These are phyloP conservation scores for Limnephilus rhombicus DNA, from an alignment of 2,888 invertebrate species.

Conservation along the genomic window DNA sequence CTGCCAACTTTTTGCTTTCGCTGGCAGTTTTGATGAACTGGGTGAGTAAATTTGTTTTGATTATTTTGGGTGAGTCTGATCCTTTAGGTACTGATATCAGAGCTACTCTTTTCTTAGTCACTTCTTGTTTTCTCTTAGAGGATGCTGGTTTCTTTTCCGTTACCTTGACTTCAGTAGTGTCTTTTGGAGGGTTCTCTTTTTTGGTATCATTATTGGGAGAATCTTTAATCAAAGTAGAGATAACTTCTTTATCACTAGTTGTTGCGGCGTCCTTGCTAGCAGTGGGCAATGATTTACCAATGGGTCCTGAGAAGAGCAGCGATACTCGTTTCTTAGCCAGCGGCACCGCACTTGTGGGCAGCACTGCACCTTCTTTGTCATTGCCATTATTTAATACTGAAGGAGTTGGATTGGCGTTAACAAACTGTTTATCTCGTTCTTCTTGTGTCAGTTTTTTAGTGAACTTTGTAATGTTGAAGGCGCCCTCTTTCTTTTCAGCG, in stretches of 20 bases:
- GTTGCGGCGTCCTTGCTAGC: not conserved
- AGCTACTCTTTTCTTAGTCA: conserved; percentile 70
- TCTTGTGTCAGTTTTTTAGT: conserved; percentile 69
- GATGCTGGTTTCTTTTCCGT: not conserved
- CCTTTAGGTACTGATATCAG: conserved; percentile 71
- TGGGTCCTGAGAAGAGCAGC: conserved; percentile 60
- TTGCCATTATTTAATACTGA: not conserved
- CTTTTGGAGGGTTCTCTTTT: not conserved
- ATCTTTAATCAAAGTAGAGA: not conserved
- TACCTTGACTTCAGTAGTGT: not conserved
- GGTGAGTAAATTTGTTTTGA: conserved; percentile 73
- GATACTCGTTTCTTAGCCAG: conserved; percentile 59
- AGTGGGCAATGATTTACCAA: conserved; percentile 54
- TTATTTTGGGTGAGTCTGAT: conserved; percentile 69
- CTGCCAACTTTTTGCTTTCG: conserved; percentile 29
- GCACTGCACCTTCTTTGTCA: conserved; percentile 7
- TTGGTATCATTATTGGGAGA: not conserved
- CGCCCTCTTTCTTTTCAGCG: conserved; percentile 63
- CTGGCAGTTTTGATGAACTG: conserved; percentile 72
- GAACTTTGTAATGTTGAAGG: conserved; percentile 69
- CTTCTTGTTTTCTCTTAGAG: conserved; percentile 60
- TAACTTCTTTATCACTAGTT: conserved; percentile 37
- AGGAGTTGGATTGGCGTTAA: conserved; percentile 19
- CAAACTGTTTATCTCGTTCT: conserved; percentile 68
- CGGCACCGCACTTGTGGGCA: not conserved